These are phyloP conservation scores for Cheilinus undulatus DNA, from an alignment of 2,113 vertebrate species.

Conservation along the genomic window DNA sequence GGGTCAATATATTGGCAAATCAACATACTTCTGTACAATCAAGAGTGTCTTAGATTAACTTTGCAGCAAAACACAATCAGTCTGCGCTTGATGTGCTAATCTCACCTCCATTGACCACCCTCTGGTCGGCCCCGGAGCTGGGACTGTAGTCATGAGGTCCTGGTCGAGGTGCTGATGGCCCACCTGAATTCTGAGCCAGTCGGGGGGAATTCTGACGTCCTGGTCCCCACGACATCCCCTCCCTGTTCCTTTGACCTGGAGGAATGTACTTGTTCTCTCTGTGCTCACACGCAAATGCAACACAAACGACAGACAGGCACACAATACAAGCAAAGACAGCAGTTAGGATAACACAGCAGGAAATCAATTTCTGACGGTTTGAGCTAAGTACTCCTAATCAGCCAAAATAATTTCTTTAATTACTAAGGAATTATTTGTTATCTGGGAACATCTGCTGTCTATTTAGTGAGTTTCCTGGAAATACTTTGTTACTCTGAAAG, in stretches of 20 bases:
- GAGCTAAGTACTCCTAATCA: slow-evolving; percentile 15
- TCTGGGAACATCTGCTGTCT: slow-evolving; percentile 38
- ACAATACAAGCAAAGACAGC: slow-evolving; percentile 17
- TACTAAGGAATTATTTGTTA: slow-evolving; percentile 32
- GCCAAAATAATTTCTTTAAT: slow-evolving; percentile 47
- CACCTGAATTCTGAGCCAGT: slow-evolving; percentile 89
- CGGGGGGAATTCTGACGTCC: slow-evolving; percentile 94
- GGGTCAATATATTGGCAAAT: not conserved
- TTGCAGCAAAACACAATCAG: not conserved
- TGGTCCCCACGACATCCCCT: slow-evolving; percentile 93
- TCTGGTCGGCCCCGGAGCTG: slow-evolving; percentile 92
- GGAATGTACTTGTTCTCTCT: slow-evolving; percentile 99
- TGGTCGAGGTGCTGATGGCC: slow-evolving; percentile 88
- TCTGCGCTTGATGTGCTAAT: slow-evolving; percentile 2
- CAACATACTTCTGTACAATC: not conserved
- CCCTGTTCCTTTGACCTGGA: slow-evolving; percentile 95
- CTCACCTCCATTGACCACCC: slow-evolving; percentile 98
- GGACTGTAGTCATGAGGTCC: slow-evolving; percentile 94
- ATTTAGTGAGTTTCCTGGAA: slow-evolving; percentile 21
- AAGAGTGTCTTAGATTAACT: not conserved
- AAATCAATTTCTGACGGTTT: slow-evolving; percentile 25
- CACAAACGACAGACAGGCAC: slow-evolving; percentile 13
- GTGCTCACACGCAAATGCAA: not conserved
- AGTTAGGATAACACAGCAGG: slow-evolving; percentile 14
- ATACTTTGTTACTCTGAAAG: slow-evolving; percentile 11